Percentiles rank a stretch among this genome's conserved stretches.
Evolutionary conservation across 2,113 vertebrate species (phyloP).

Genomic region (Morone chrysops): DNA sequence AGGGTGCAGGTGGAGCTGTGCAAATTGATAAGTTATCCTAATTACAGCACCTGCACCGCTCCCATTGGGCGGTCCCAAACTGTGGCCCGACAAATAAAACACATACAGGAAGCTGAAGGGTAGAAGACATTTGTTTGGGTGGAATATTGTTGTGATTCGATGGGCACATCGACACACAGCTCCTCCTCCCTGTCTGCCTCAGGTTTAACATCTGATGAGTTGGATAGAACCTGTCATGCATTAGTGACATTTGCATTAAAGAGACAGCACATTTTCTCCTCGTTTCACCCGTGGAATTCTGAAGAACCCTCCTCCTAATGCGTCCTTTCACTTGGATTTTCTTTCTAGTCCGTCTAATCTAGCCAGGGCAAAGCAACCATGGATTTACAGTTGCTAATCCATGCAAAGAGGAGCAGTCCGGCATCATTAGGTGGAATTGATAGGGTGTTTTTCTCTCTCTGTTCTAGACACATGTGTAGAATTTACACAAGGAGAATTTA

Average conservation of each 20-base stretch:
- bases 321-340: constrained; percentile 21
- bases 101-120: neutral
- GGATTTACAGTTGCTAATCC: constrained; percentile 71
- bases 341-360: constrained; percentile 54
- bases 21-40: constrained; percentile 2
- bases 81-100: neutral
- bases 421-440: constrained; percentile 50
- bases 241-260: constrained; percentile 51
- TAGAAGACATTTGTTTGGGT: constrained; percentile 1
- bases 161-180: constrained; percentile 4
- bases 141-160: constrained; percentile 20
- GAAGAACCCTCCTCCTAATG: constrained; percentile 9
- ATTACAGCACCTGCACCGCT: constrained; percentile 24
- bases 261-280: neutral
- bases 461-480: constrained; percentile 1
- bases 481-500: constrained; percentile 12
- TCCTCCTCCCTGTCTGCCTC: constrained; percentile 22
- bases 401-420: constrained; percentile 42
- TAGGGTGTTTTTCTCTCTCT: constrained; percentile 13
- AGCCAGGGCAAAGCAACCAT: constrained; percentile 38
- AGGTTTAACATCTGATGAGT: neutral
- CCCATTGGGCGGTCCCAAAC: neutral
- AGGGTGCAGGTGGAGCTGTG: constrained; percentile 6
- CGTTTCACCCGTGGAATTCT: neutral
- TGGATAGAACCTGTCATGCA: constrained; percentile 19